phyloP scores from a whole-genome alignment of 2,113 vertebrate genomes.

The Siniperca chuatsi region DNA sequence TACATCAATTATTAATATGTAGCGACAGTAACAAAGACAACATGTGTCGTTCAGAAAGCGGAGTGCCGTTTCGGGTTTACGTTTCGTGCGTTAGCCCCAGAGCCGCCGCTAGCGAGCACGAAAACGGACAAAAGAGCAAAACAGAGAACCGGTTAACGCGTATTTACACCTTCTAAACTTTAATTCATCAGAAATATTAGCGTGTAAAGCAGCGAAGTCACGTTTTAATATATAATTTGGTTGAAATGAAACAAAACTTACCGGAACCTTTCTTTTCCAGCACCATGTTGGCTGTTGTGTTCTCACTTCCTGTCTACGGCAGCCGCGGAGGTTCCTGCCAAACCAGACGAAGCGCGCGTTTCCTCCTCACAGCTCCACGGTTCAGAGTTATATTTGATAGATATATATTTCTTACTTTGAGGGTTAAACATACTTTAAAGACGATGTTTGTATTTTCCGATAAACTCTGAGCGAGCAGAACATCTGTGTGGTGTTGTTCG shows the following conservation, averaged over 20 bases:
- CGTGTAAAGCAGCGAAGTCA: rapidly evolving
- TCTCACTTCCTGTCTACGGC: background rate
- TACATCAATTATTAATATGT: rapidly evolving
- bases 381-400: too few relatives aligned
- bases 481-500: too few relatives aligned
- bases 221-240: rapidly evolving
- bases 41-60: background rate
- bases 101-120: background rate
- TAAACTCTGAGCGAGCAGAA: too few relatives aligned
- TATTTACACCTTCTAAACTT: rapidly evolving
- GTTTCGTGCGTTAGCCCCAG: background rate
- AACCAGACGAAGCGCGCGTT: too few relatives aligned
- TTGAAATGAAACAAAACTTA: background rate
- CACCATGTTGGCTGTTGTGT: conserved; percentile 53
- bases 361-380: too few relatives aligned
- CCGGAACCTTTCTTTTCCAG: conserved; percentile 78
- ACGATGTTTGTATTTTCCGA: too few relatives aligned
- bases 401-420: too few relatives aligned
- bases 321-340: too few relatives aligned
- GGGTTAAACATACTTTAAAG: too few relatives aligned
- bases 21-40: background rate
- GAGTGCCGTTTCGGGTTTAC: background rate
- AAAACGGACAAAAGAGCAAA: rapidly evolving
- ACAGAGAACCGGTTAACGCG: rapidly evolving
- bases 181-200: rapidly evolving